phyloP scores from a whole-genome alignment of 2,888 invertebrate genomes.

The Tachystola acroxantha region DNA sequence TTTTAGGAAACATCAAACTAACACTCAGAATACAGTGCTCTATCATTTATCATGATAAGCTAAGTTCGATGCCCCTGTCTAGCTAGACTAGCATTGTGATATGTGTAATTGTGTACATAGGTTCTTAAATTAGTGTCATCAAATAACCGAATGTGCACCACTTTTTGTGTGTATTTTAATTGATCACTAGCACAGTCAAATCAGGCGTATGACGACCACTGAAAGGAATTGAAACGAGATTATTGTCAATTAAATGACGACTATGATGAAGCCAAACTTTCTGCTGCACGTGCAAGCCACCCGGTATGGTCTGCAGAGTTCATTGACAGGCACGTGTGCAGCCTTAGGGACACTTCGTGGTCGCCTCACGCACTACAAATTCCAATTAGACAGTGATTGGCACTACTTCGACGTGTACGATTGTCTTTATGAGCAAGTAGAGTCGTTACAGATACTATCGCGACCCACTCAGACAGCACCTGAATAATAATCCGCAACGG shows the following conservation, averaged over 20 bases:
- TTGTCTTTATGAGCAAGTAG: constrained; percentile 45
- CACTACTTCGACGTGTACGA: constrained; percentile 50
- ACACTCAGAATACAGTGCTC: constrained; percentile 19
- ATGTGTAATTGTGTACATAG: not conserved
- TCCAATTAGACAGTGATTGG: constrained; percentile 72
- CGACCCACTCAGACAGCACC: constrained; percentile 36
- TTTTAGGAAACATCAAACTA: constrained; percentile 28
- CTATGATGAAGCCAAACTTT: not conserved
- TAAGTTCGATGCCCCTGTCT: constrained; percentile 52
- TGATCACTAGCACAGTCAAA: constrained; percentile 5
- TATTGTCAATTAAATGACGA: too few relatives aligned
- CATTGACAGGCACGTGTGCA: constrained; percentile 76
- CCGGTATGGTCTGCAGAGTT: constrained; percentile 58
- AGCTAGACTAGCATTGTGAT: constrained; percentile 3
- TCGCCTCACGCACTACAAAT: constrained; percentile 72
- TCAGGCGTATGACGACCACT: not conserved
- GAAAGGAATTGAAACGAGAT: too few relatives aligned
- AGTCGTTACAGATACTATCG: constrained; percentile 54
- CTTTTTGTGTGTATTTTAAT: constrained; percentile 3
- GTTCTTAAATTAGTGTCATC: not conserved
- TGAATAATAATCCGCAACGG: constrained; percentile 57
- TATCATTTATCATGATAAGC: constrained; percentile 16
- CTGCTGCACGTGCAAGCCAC: constrained; percentile 1
- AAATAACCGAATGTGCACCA: constrained; percentile 3
- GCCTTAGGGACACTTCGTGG: constrained; percentile 63